phyloP scores from a whole-genome alignment of 2,888 invertebrate species.

The Phaonia tiefii region DNA sequence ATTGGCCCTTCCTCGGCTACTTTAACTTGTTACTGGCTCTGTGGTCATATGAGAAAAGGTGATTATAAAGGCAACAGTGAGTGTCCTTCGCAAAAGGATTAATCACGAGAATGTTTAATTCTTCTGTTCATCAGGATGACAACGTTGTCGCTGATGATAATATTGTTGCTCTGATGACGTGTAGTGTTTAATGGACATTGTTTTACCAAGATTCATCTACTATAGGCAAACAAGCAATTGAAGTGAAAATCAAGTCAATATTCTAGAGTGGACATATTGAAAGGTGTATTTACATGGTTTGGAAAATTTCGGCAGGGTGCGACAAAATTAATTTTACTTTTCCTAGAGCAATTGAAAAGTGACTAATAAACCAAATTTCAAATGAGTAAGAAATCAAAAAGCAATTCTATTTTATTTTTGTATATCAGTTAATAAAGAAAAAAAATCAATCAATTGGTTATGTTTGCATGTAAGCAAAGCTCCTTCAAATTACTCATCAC shows the following conservation, averaged over 20 bases:
- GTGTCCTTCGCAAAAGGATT: slow-evolving; percentile 21
- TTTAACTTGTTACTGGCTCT: background rate
- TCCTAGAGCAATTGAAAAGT: too few relatives aligned
- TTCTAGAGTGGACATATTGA: too few relatives aligned
- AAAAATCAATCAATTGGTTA: too few relatives aligned
- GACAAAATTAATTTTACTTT: too few relatives aligned
- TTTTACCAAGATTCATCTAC: background rate
- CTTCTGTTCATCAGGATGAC: background rate
- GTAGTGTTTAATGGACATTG: background rate
- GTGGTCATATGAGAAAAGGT: slow-evolving; percentile 33
- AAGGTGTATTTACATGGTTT: too few relatives aligned
- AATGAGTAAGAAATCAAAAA: too few relatives aligned
- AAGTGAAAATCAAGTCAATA: slow-evolving; percentile 16
- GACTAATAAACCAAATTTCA: too few relatives aligned
- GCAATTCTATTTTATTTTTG: too few relatives aligned
- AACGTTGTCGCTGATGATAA: background rate
- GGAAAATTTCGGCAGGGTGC: too few relatives aligned
- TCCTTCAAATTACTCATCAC: too few relatives aligned
- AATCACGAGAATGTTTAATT: background rate
- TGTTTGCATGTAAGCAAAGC: too few relatives aligned
- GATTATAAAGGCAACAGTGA: slow-evolving; percentile 30
- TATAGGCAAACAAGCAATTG: background rate
- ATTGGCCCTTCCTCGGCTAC: background rate
- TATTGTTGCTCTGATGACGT: slow-evolving; percentile 19
- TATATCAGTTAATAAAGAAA: too few relatives aligned